phyloP scores from a whole-genome alignment of 2,113 vertebrate genomes.

The Syngnathus scovelli region DNA sequence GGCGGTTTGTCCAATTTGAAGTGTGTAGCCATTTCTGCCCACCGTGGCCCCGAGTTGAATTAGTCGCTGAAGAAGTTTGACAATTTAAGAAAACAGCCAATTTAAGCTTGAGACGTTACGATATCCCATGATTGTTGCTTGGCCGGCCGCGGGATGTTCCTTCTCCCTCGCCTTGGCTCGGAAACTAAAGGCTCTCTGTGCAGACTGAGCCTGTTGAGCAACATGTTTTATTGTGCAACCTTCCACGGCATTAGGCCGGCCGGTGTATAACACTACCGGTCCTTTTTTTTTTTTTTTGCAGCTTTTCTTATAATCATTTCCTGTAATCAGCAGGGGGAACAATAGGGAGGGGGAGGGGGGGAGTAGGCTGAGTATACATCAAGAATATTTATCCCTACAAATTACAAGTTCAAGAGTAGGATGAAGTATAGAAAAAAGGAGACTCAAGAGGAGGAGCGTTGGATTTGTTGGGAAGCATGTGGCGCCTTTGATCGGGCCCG shows the following conservation, averaged over 20 bases:
- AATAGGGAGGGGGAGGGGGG: constrained; percentile 38
- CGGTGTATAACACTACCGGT: constrained; percentile 37
- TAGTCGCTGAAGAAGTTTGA: not conserved
- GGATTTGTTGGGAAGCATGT: constrained; percentile 42
- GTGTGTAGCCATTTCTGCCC: constrained; percentile 14
- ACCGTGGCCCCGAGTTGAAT: constrained; percentile 3
- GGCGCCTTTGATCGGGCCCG: constrained; percentile 59
- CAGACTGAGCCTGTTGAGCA: constrained; percentile 58
- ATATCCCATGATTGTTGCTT: constrained; percentile 16
- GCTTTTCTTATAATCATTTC: constrained; percentile 62
- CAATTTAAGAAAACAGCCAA: not conserved
- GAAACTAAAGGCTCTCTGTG: constrained; percentile 54
- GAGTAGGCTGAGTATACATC: constrained; percentile 1
- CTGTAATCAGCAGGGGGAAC: constrained; percentile 58
- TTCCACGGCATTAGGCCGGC: constrained; percentile 40
- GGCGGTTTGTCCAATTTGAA: not conserved
- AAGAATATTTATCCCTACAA: constrained; percentile 4
- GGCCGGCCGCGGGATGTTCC: constrained; percentile 10
- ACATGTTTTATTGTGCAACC: constrained; percentile 57
- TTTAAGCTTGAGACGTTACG: not conserved
- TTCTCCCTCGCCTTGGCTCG: constrained; percentile 35
- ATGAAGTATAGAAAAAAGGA: constrained; percentile 41
- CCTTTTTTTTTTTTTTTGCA: constrained; percentile 19
- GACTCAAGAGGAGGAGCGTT: constrained; percentile 21
- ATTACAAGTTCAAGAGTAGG: constrained; percentile 29